Evolutionary conservation across 1,140 invertebrate genomes (phyloP).

Genomic region (Oryzaephilus surinamensis): DNA sequence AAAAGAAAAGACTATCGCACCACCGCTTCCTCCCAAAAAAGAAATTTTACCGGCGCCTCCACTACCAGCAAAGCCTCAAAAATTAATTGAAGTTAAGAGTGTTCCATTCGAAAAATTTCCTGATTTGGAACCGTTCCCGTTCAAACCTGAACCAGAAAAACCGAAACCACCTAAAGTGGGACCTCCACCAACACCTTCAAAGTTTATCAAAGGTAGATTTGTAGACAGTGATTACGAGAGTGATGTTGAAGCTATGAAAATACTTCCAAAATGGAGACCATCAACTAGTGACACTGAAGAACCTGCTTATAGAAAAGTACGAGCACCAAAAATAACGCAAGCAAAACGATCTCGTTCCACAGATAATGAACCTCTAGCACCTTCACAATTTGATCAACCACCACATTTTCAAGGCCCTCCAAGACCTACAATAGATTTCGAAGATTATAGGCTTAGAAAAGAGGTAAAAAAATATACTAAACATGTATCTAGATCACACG

Average conservation of each 20-base stretch:
- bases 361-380: slow-evolving; percentile 45
- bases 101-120: slow-evolving; percentile 37
- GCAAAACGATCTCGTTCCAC: slow-evolving; percentile 41
- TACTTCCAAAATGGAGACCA: slow-evolving; percentile 49
- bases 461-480: slow-evolving; percentile 25
- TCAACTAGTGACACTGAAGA: slow-evolving; percentile 57
- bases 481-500: slow-evolving; percentile 16
- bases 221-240: slow-evolving; percentile 63
- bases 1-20: too few relatives aligned
- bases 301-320: slow-evolving; percentile 42
- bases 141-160: slow-evolving; percentile 36
- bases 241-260: slow-evolving; percentile 46
- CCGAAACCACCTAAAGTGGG: slow-evolving; percentile 33
- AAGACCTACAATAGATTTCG: slow-evolving; percentile 35
- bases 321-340: slow-evolving; percentile 38
- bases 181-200: slow-evolving; percentile 47
- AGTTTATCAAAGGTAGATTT: slow-evolving; percentile 49
- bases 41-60: slow-evolving; percentile 37
- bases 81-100: slow-evolving; percentile 17
- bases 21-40: slow-evolving; percentile 40
- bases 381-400: slow-evolving; percentile 47
- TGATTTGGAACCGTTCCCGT: slow-evolving; percentile 45
- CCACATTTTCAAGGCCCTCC: slow-evolving; percentile 40
- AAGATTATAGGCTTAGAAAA: slow-evolving; percentile 26
- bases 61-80: slow-evolving; percentile 33